A percentile compares a stretch with the other conserved stretches of the same genome.
phyloP scores from a whole-genome alignment of 2,797 vertebrate genomes.

The Heliangelus exortis region DNA sequence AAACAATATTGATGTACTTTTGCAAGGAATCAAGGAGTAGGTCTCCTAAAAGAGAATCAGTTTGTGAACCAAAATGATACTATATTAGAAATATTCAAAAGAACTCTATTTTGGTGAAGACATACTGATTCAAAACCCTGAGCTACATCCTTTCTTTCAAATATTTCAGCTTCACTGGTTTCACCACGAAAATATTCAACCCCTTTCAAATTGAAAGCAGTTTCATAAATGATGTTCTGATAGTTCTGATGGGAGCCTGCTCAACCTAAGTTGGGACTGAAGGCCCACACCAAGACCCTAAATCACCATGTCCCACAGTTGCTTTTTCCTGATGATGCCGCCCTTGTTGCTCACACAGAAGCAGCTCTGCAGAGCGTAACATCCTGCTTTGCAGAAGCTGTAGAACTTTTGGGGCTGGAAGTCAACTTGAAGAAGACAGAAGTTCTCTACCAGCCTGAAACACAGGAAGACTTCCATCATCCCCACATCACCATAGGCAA shows the following conservation, averaged over 20 bases:
- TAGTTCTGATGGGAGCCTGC: not conserved
- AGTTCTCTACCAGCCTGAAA: no score
- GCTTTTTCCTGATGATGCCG: no score
- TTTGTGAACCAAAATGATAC: not conserved
- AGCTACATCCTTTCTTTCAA: not conserved
- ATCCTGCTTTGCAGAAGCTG: no score
- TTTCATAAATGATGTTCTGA: not conserved
- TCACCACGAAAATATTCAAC: not conserved
- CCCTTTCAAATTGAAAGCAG: not conserved
- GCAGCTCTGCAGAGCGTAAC: no score
- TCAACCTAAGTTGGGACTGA: not conserved
- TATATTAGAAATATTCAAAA: not conserved
- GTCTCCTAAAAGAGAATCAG: not conserved
- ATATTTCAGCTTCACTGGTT: not conserved
- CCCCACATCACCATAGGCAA: no score
- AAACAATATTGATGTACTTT: not conserved
- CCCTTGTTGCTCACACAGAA: no score
- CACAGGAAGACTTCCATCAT: no score
- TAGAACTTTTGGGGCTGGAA: no score
- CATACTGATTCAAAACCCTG: not conserved
- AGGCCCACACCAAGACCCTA: no score
- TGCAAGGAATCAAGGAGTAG: not conserved
- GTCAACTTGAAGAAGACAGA: no score
- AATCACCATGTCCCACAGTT: no score
- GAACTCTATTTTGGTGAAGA: not conserved